Conservation (phyloP, 1,140 invertebrate species). For the Drosophila busckii region DNA sequence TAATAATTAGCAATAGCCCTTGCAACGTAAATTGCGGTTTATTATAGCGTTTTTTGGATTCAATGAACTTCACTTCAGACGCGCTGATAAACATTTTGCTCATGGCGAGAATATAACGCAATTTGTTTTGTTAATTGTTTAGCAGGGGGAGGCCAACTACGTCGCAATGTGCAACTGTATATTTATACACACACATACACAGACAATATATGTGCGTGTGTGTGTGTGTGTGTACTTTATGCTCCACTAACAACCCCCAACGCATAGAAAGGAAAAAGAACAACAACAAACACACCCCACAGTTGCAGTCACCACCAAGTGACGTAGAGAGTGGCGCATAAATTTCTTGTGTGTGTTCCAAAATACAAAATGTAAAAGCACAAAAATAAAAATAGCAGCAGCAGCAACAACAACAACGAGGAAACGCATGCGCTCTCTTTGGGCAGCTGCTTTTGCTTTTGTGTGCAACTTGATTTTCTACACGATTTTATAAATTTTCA, state of each 20-base stretch:
- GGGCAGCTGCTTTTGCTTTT: slow-evolving; percentile 41
- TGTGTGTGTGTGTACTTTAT: slow-evolving; percentile 5
- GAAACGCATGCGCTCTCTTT: slow-evolving; percentile 67
- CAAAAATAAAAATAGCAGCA: slow-evolving; percentile 35
- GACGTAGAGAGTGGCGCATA: slow-evolving; percentile 30
- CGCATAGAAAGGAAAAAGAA: slow-evolving; percentile 3
- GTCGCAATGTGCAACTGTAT: slow-evolving; percentile 40
- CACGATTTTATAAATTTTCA: slow-evolving; percentile 56
- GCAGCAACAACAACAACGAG: slow-evolving; percentile 29
- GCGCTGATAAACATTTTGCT: slow-evolving; percentile 49
- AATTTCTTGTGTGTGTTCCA: slow-evolving; percentile 43
- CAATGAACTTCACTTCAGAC: slow-evolving; percentile 20
- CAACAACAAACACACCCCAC: slow-evolving; percentile 49
- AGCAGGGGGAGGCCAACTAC: slow-evolving; percentile 23
- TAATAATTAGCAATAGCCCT: slow-evolving; percentile 43
- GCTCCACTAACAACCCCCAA: slow-evolving; percentile 54
- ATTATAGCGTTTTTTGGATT: slow-evolving; percentile 24
- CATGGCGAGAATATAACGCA: slow-evolving; percentile 56
- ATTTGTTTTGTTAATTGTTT: slow-evolving; percentile 50
- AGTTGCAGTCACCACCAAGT: slow-evolving; percentile 38
- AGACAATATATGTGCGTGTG: no score
- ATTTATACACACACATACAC: no score
- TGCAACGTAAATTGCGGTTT: slow-evolving; percentile 2
- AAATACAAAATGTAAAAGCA: slow-evolving; percentile 52
- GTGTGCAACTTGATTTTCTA: slow-evolving; percentile 65